These are phyloP conservation scores for Pteropus rufus DNA, from an alignment of 2,797 vertebrate species.

Conservation along the genomic window DNA sequence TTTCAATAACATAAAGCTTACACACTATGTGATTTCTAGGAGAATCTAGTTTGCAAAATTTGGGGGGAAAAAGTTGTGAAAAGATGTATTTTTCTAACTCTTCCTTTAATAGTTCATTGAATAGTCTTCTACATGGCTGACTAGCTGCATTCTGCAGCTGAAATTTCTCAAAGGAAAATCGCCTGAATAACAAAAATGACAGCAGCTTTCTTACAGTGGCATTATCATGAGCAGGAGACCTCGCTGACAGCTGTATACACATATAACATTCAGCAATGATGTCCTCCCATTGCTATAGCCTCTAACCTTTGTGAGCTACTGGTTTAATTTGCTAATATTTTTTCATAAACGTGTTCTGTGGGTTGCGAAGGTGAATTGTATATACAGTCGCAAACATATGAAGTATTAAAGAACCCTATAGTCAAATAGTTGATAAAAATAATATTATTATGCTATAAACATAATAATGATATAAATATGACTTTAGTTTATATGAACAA, in stretches of 20 bases:
- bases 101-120: neutral
- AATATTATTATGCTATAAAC: neutral
- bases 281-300: neutral
- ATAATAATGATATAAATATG: neutral
- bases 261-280: neutral
- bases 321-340: neutral
- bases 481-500: neutral
- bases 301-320: neutral
- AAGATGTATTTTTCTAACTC: neutral
- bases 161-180: constrained; percentile 7
- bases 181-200: neutral
- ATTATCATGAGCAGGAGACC: neutral
- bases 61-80: neutral
- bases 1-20: neutral
- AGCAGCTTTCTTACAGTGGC: neutral
- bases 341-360: neutral
- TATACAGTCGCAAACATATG: neutral
- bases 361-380: neutral
- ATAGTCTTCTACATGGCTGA: neutral
- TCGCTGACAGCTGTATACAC: neutral
- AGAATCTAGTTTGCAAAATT: neutral
- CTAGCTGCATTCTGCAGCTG: neutral
- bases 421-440: neutral
- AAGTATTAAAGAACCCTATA: neutral
- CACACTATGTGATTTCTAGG: neutral